A percentile compares a stretch with the other conserved stretches of the same genome.
These are phyloP conservation scores for Pycnomerus fuliginosus DNA, from an alignment of 2,888 invertebrate species.

Conservation along the genomic window DNA sequence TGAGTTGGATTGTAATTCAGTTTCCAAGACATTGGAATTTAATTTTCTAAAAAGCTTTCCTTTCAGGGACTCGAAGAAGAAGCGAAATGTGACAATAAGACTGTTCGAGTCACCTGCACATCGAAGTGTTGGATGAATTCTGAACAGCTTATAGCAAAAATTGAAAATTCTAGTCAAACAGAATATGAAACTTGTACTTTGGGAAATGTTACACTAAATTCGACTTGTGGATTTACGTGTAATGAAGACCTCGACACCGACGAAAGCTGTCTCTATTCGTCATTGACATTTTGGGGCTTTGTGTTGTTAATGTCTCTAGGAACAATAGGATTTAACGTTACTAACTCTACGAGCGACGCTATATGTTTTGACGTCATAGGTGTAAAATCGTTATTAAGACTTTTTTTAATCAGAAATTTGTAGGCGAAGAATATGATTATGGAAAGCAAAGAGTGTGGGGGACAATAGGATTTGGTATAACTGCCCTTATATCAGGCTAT, in stretches of 20 bases:
- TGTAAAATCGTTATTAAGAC: conserved; percentile 45
- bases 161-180: conserved; percentile 7
- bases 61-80: conserved; percentile 11
- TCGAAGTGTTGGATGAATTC: conserved; percentile 27
- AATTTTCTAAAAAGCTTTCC: too few relatives aligned
- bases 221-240: conserved; percentile 34
- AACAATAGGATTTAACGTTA: conserved; percentile 79
- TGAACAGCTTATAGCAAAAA: conserved; percentile 21
- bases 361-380: conserved; percentile 87
- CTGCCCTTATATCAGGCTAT: conserved; percentile 71
- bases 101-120: conserved; percentile 10
- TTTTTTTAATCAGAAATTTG: conserved; percentile 16
- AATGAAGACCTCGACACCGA: conserved; percentile 40
- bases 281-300: conserved; percentile 71
- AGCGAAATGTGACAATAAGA: conserved; percentile 6
- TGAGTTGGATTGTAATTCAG: too few relatives aligned
- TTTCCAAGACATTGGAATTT: too few relatives aligned
- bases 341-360: conserved; percentile 85
- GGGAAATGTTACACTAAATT: not conserved
- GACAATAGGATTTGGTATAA: conserved; percentile 74
- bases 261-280: conserved; percentile 56
- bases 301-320: conserved; percentile 71
- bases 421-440: conserved; percentile 71
- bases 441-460: conserved; percentile 83
- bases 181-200: conserved; percentile 20